These are phyloP conservation scores for Mastomys natalensis DNA, from an alignment of 2,113 vertebrate genomes.

Conservation along the genomic window DNA sequence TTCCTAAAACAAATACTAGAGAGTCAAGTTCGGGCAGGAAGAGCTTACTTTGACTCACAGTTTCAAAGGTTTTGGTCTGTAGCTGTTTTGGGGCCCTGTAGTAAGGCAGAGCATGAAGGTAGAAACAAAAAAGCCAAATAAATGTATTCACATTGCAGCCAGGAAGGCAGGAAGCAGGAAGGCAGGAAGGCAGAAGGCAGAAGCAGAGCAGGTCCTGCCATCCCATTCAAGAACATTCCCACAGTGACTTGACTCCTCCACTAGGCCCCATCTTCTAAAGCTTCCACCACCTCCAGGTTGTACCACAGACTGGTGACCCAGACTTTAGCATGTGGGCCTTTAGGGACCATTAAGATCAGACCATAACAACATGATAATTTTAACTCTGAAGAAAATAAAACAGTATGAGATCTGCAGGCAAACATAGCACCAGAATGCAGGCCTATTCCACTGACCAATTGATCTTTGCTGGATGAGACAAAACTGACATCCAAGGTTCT, in stretches of 20 bases:
- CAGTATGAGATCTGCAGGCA: neutral
- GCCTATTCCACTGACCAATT: neutral
- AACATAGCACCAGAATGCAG: neutral
- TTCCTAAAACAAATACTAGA: too few species aligned
- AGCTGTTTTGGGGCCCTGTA: neutral
- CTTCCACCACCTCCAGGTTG: neutral
- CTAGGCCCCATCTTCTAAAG: neutral
- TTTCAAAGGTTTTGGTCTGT: neutral
- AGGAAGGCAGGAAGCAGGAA: too few species aligned
- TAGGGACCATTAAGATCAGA: neutral
- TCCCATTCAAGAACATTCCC: neutral
- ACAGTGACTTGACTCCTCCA: neutral
- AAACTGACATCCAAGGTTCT: neutral
- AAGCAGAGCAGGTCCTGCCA: too few species aligned
- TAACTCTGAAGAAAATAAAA: conserved; percentile 39
- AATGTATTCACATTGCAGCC: neutral
- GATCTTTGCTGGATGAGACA: neutral
- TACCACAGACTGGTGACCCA: neutral
- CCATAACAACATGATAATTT: neutral
- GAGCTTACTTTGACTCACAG: neutral
- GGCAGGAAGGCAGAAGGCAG: too few species aligned
- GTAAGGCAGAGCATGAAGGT: neutral
- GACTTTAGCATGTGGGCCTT: neutral
- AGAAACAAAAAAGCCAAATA: neutral
- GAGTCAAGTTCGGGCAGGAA: neutral